phyloP scores from a whole-genome alignment of 1,140 invertebrate species.

The Armadillidium nasatum region DNA sequence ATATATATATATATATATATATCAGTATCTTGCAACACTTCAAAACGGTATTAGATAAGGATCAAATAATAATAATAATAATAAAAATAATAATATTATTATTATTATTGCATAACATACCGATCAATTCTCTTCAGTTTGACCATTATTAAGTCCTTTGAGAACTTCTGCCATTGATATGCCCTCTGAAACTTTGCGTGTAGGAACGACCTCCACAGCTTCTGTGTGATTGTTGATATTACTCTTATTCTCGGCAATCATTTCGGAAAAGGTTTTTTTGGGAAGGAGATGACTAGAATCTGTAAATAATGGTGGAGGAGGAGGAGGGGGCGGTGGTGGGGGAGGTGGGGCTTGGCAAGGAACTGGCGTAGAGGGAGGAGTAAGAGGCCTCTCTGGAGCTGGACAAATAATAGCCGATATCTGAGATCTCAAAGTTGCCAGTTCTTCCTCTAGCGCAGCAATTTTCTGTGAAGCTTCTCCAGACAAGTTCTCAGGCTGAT shows the following conservation, averaged over 20 bases:
- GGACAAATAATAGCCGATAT: constrained; percentile 29
- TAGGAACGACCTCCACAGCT: constrained; percentile 24
- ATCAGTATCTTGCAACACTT: too few relatives aligned
- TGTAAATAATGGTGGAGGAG: background rate
- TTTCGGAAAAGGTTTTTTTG: constrained; percentile 27
- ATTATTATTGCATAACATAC: constrained; percentile 11
- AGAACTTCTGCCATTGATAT: constrained; percentile 40
- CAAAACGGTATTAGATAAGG: too few relatives aligned
- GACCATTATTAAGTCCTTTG: constrained; percentile 38
- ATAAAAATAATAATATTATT: too few relatives aligned
- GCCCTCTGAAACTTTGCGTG: background rate
- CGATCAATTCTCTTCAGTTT: constrained; percentile 36
- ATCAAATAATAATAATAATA: too few relatives aligned
- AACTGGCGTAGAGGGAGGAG: constrained; percentile 34
- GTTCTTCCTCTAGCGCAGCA: constrained; percentile 34
- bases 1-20: too few relatives aligned
- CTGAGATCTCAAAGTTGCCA: constrained; percentile 29
- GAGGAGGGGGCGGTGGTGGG: background rate
- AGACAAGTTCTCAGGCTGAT: too few relatives aligned
- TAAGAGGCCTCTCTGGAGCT: constrained; percentile 29
- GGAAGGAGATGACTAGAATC: background rate
- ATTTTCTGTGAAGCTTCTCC: constrained; percentile 28
- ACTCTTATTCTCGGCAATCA: constrained; percentile 38
- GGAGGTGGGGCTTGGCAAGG: constrained; percentile 15
- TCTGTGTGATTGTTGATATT: constrained; percentile 31